phyloP scores from a whole-genome alignment of 2,113 vertebrate genomes.

The Albula glossodonta region DNA sequence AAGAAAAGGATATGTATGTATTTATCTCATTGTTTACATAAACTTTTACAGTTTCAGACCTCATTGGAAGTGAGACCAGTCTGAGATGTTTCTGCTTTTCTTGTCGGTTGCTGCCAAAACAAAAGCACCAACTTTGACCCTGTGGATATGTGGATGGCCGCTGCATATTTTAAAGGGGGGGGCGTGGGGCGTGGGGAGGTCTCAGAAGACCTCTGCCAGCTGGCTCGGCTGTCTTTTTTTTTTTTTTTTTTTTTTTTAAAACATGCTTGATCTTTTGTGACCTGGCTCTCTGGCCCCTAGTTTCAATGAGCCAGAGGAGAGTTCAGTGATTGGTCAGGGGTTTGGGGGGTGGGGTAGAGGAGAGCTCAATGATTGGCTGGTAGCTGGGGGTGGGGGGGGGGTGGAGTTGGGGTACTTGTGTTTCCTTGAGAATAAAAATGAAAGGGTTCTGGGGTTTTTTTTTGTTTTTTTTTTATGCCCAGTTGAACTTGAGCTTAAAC shows the following conservation, averaged over 20 bases:
- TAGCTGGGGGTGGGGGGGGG: not conserved
- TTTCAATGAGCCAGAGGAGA: slow-evolving; percentile 56
- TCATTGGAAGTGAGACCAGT: slow-evolving; percentile 87
- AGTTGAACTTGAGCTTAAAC: slow-evolving; percentile 55
- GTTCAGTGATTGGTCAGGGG: slow-evolving; percentile 8
- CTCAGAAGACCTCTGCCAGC: slow-evolving; percentile 52
- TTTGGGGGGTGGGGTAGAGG: not conserved
- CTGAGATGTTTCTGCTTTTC: slow-evolving; percentile 77
- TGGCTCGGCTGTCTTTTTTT: slow-evolving; percentile 64
- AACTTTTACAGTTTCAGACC: slow-evolving; percentile 98
- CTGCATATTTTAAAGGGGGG: slow-evolving; percentile 57
- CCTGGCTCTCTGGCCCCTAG: slow-evolving; percentile 53
- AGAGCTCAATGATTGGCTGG: not conserved
- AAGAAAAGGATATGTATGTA: slow-evolving; percentile 83
- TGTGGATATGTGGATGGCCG: slow-evolving; percentile 46
- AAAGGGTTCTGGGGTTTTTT: slow-evolving; percentile 63
- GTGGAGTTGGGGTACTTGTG: slow-evolving; percentile 24
- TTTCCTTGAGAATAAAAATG: slow-evolving; percentile 61
- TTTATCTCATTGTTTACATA: slow-evolving; percentile 99
- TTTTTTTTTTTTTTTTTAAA: no score
- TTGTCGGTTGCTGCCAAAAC: slow-evolving; percentile 74
- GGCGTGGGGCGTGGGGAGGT: slow-evolving; percentile 16
- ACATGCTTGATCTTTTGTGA: slow-evolving; percentile 51
- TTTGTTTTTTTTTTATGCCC: slow-evolving; percentile 55
- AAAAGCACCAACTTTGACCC: slow-evolving; percentile 48